phyloP scores from a whole-genome alignment of 2,797 vertebrate species.

The Eurystomus glaucurus region DNA sequence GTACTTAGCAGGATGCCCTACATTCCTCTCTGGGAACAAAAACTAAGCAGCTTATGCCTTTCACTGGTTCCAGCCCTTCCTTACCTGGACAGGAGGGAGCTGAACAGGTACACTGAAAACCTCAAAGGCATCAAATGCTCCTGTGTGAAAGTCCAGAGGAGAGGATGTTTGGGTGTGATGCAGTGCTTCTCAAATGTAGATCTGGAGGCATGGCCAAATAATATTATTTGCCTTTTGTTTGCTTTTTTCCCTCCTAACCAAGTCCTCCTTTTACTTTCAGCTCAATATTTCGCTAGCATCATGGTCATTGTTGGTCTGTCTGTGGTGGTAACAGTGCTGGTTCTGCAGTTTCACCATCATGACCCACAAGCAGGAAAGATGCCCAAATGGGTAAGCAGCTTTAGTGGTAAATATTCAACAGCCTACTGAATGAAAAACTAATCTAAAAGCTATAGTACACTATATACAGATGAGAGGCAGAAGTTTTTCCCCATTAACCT shows the following conservation, averaged over 20 bases:
- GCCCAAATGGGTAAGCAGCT: conserved; percentile 90
- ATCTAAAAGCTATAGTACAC: background rate
- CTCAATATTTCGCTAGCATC: conserved; percentile 94
- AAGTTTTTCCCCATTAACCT: background rate
- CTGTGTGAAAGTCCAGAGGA: background rate
- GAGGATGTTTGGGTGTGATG: background rate
- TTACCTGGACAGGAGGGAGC: background rate
- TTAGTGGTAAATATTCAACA: background rate
- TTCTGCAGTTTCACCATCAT: conserved; percentile 94
- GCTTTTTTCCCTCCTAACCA: background rate
- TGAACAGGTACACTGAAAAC: background rate
- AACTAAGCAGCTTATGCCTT: background rate
- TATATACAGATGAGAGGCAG: background rate
- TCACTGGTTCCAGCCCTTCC: background rate
- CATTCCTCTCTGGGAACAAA: background rate
- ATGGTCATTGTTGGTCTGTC: conserved; percentile 95
- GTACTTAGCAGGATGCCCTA: fast-evolving
- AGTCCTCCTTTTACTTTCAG: conserved; percentile 72
- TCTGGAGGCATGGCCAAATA: fast-evolving
- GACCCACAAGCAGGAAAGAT: conserved; percentile 94
- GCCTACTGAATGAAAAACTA: background rate
- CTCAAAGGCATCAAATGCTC: background rate
- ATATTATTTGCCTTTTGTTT: background rate
- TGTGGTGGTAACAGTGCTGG: conserved; percentile 92
- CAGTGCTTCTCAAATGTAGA: background rate